Percentiles rank a stretch among this genome's conserved stretches.
phyloP scores from a whole-genome alignment of 2,113 vertebrate species.

The Emydocephalus ijimae region DNA sequence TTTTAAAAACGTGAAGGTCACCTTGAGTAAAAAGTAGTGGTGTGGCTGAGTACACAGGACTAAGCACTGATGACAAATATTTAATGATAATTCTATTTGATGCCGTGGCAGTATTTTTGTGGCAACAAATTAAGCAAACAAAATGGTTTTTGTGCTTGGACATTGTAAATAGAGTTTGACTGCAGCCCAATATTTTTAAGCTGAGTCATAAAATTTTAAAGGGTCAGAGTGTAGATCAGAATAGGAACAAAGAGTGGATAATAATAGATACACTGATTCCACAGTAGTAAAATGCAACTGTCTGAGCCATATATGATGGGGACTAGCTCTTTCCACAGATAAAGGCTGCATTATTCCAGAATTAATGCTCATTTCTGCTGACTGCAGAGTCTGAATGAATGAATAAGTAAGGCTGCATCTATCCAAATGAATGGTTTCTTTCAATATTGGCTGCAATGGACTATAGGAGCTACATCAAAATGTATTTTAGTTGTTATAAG shows the following conservation, averaged over 20 bases:
- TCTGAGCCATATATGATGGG: not conserved
- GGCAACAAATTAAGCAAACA: not conserved
- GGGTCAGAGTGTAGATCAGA: not conserved
- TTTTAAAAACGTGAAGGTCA: not conserved
- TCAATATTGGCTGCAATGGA: constrained; percentile 5
- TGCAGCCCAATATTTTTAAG: not conserved
- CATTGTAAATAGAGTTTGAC: not conserved
- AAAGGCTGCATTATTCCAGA: constrained; percentile 1
- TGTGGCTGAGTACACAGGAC: too few relatives aligned
- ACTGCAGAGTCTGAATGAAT: not conserved
- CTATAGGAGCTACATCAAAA: not conserved
- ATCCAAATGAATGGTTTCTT: not conserved
- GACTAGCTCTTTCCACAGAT: not conserved
- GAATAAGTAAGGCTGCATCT: not conserved
- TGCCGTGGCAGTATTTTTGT: not conserved
- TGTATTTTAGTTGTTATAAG: too few relatives aligned
- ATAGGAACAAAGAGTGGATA: not conserved
- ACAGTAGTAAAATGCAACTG: not conserved
- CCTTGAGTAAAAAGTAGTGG: not conserved
- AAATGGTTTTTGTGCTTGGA: not conserved
- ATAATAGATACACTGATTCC: constrained; percentile 11
- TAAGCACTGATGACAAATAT: not conserved
- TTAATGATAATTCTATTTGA: not conserved
- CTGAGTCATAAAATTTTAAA: constrained; percentile 2
- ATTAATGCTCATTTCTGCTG: constrained; percentile 6